Base-by-base conservation (phyloP, 1,140 invertebrate species). In the Ylistrum balloti region DNA sequence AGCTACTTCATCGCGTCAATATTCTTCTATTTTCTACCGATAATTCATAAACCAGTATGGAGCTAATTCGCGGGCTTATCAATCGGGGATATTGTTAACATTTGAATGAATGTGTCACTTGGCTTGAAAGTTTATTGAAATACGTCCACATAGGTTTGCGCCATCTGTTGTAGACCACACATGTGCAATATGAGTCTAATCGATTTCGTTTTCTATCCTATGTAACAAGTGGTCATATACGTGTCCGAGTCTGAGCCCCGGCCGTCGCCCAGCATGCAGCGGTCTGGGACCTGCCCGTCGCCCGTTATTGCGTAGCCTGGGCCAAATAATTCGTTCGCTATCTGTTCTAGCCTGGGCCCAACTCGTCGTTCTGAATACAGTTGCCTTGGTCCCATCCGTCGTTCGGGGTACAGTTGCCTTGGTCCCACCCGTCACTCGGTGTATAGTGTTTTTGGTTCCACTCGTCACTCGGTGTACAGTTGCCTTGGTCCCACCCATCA, bases 91-190 rank as follows among this genome's bases (percentile, higher is more conserved):
- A 74, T 74, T 74, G 56, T 74, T 74, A n/a, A 74, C 13, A 74
- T 74, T n/a, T 74, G 22, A 28, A n/a, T 28, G 56, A 74, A 74
- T 74, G 56, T 74, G 56, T 74, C 56, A 74, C 56, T 74, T 74
- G 22, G 7, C 56, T 74, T 74, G 17, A 74, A 74, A n/a, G 22
- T 74, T 74, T n/a, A 74, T 74, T 74, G 56, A 74, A 74, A 74
- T 74, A 74, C n/a, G 56, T 74, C 56, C 56, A 28, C 17, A 74
- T 74, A 22, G n/a, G 56, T 11, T 74, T 74, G 56, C 56, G n/a
- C 56, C 56, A 74, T 74, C 56, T 74, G 56, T 22, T 74, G 28
- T 74, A 28, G 56, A 74, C 56, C 56, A 28, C 56, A 74, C 56
- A 28, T 28, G 56, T 74, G 56, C n/a, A 3, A 17, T 74, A 74